Conservation (phyloP, 2,797 vertebrate genomes). For the Scarus forsteni region DNA sequence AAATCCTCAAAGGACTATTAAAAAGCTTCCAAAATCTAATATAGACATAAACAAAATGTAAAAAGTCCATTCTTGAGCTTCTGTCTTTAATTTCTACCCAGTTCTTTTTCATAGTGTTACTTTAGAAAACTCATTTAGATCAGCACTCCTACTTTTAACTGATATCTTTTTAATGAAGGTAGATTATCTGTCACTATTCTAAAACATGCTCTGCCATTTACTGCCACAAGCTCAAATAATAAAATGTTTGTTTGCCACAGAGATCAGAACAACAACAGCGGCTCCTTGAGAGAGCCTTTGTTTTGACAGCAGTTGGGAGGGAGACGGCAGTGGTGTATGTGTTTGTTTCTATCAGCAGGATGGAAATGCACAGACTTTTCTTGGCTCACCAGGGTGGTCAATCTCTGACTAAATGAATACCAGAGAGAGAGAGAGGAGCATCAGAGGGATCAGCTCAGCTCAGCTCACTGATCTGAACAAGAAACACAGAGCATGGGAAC, state of each 20-base stretch:
- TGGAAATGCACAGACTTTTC: slow-evolving; percentile 56
- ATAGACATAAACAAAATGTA: too few relatives aligned
- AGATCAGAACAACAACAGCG: slow-evolving; percentile 11
- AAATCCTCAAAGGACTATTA: too few relatives aligned
- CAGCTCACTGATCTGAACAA: slow-evolving; percentile 77
- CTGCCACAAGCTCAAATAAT: background rate
- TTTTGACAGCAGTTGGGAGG: slow-evolving; percentile 42
- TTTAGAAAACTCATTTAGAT: too few relatives aligned
- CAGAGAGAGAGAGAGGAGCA: slow-evolving; percentile 45
- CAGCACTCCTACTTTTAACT: too few relatives aligned
- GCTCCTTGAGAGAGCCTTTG: slow-evolving; percentile 24
- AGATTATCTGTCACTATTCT: too few relatives aligned
- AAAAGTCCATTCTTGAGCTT: too few relatives aligned
- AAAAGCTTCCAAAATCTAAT: too few relatives aligned
- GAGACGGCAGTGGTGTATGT: slow-evolving; percentile 19
- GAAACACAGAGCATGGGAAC: slow-evolving; percentile 77
- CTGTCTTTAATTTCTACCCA: too few relatives aligned
- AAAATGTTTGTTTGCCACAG: background rate
- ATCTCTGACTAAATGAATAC: slow-evolving; percentile 54
- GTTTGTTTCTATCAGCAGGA: slow-evolving; percentile 54
- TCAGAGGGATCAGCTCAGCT: slow-evolving; percentile 74
- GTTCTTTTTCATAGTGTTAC: too few relatives aligned
- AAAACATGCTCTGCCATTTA: background rate
- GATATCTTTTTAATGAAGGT: too few relatives aligned
- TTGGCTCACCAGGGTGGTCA: slow-evolving; percentile 63